Conservation (phyloP, 2,113 vertebrate species). For the Cyphotilapia sp. region DNA sequence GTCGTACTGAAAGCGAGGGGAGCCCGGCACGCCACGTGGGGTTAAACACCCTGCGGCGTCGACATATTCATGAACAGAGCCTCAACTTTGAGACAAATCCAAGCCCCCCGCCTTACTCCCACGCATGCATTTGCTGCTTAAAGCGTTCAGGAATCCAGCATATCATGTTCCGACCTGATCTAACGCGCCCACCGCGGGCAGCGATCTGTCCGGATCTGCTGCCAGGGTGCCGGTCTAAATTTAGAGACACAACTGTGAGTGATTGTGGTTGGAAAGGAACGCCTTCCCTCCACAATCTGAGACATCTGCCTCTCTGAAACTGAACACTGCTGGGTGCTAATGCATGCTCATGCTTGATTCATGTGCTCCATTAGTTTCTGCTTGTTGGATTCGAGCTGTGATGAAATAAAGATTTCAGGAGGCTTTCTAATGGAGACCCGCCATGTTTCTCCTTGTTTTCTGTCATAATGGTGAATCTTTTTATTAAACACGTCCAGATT, state of each 20-base stretch:
- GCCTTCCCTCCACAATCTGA: neutral
- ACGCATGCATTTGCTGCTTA: neutral
- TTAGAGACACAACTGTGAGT: conserved; percentile 43
- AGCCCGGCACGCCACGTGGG: neutral
- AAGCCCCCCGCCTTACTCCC: neutral
- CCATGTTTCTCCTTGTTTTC: neutral
- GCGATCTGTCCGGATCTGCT: conserved; percentile 5
- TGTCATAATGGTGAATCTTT: neutral
- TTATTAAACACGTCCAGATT: neutral
- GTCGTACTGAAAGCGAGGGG: neutral
- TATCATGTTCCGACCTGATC: neutral
- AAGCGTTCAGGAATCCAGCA: neutral
- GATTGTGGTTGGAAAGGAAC: conserved; percentile 37
- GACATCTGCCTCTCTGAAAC: conserved; percentile 49
- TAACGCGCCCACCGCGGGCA: neutral
- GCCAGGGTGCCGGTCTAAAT: conserved; percentile 36
- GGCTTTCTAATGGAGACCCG: neutral
- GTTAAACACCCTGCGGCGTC: neutral
- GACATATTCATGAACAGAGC: conserved; percentile 1
- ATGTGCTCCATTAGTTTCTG: neutral
- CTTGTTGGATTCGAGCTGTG: neutral
- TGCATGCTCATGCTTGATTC: conserved; percentile 12
- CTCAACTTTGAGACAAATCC: neutral
- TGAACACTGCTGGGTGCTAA: conserved; percentile 7
- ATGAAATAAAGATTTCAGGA: neutral